Percentiles rank a stretch among this genome's conserved stretches.
Evolutionary conservation across 1,140 invertebrate genomes (phyloP).

Genomic region (Bombus terrestris): DNA sequence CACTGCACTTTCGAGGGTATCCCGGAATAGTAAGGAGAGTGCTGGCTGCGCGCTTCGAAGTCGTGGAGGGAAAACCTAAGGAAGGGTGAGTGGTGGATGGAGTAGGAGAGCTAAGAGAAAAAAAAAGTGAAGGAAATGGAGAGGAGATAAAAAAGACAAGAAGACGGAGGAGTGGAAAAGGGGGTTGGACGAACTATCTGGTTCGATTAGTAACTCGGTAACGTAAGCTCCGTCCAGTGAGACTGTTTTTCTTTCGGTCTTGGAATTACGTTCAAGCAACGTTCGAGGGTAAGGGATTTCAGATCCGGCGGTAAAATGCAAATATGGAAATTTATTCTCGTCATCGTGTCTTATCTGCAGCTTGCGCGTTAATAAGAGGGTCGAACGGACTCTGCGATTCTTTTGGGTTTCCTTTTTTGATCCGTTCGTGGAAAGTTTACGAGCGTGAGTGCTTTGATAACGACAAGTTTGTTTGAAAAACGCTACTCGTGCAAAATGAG

Average conservation of each 20-base stretch:
- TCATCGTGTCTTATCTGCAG: conserved; percentile 11
- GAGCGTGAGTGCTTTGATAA: too few species aligned
- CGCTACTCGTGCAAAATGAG: too few species aligned
- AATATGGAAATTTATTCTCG: conserved; percentile 58
- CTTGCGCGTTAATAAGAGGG: neutral
- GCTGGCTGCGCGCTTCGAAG: conserved; percentile 49
- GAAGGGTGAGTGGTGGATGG: too few species aligned
- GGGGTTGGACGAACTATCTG: conserved; percentile 24
- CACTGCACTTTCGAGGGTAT: conserved; percentile 66
- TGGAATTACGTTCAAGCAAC: conserved; percentile 30
- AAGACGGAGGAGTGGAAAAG: neutral
- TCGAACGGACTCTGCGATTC: neutral
- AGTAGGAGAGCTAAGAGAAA: neutral
- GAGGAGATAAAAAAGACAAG: neutral
- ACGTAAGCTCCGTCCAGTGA: conserved; percentile 41
- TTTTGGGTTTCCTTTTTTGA: neutral
- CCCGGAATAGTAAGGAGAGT: conserved; percentile 61
- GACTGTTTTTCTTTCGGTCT: conserved; percentile 41
- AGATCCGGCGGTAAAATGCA: conserved; percentile 10
- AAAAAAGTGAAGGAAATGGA: neutral
- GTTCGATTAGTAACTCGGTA: conserved; percentile 65
- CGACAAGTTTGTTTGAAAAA: too few species aligned
- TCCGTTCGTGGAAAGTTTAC: neutral
- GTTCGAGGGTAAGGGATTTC: neutral
- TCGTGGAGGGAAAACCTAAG: conserved; percentile 5